Percentiles rank a stretch among this genome's conserved stretches.
Conservation (phyloP, 1,140 invertebrate genomes). For the Drosophila micromelanica region DNA sequence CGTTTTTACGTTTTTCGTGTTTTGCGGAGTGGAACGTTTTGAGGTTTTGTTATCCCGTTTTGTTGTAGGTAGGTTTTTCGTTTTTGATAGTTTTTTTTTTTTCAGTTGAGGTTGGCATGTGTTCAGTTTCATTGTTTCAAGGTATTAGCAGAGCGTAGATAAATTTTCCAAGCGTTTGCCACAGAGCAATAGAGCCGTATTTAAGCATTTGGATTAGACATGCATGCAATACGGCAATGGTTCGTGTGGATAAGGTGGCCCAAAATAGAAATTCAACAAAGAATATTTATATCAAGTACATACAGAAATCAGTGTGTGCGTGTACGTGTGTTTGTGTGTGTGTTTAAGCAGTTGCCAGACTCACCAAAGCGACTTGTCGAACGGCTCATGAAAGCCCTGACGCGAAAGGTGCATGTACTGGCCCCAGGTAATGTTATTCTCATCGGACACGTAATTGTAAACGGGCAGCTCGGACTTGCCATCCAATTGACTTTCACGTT, state of each 20-base stretch:
- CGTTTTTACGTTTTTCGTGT: constrained; percentile 23
- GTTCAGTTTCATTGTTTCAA: constrained; percentile 69
- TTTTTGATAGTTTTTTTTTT: constrained; percentile 30
- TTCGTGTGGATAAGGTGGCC: constrained; percentile 31
- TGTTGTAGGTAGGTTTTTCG: constrained; percentile 24
- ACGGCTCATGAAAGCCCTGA: constrained; percentile 82
- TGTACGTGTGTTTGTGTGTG: constrained; percentile 1
- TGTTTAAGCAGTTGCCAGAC: constrained; percentile 24
- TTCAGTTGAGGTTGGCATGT: constrained; percentile 37
- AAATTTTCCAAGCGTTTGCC: constrained; percentile 53
- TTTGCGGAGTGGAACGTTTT: constrained; percentile 1
- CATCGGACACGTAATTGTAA: constrained; percentile 85
- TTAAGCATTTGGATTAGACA: constrained; percentile 78
- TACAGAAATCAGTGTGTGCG: background rate
- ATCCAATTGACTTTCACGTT: constrained; percentile 47
- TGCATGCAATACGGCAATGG: constrained; percentile 55
- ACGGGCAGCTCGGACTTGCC: constrained; percentile 84
- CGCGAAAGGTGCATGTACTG: constrained; percentile 84
- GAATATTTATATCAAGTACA: constrained; percentile 44
- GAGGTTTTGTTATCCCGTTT: constrained; percentile 34
- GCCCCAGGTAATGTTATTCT: constrained; percentile 85
- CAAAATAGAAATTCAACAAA: constrained; percentile 55
- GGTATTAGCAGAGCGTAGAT: constrained; percentile 73
- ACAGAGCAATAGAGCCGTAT: constrained; percentile 60
- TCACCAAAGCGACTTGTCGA: constrained; percentile 83